Evolutionary conservation across 2,888 invertebrate species (phyloP), one percentile per base, ranked within the genome.

Genomic region (Ferdinandea cuprea): DNA sequence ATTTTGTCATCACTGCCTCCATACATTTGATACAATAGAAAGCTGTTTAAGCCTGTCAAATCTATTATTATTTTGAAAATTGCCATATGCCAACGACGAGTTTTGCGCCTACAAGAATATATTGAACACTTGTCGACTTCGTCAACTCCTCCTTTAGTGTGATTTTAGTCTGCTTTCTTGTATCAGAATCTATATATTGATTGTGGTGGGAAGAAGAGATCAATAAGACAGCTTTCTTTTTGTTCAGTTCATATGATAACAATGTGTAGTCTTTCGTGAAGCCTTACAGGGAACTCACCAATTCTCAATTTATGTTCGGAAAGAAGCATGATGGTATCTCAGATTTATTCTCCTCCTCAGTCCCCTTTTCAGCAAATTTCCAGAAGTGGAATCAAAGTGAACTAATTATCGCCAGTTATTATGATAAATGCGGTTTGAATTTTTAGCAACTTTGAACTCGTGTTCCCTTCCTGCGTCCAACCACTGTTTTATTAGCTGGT

Each of bases 61-160:
- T 78, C 72, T 66, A 79, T 15, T 30, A 78, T 72, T 59, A 48
- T 72, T 44, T 74, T 52, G 37, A 83, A 77, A 76, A 81, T 61
- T 61, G 73, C 54, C 73, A 84, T 71, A 40, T 74, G 78, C 78
- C 69, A 79, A 71, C 74, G 79, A 58, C 54, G 66, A 76, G 76
- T 76, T 76, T 80, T 73, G 35, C 85, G 72, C 46, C 81, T 77
- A 58, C 76, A 80, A 44, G 25, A 80, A 85, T 77, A 85, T 63
- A 77, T 46, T 11, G 72, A 74, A 40, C 68, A 85, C 71, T 85
- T 85, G 30, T 80, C 76, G 42, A 79, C 66, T 30, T 78, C 42
- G 30, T 63, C 68, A 37, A n/a, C 65, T 48, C 50, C 58, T 61
- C 52, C 52, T 21, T 71, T 78, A 81, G 48, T 63, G 40, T 56